Evolutionary conservation across 2,888 invertebrate genomes (phyloP), one percentile per base, ranked within the genome.

Genomic region (Lasioglossum lativentre): DNA sequence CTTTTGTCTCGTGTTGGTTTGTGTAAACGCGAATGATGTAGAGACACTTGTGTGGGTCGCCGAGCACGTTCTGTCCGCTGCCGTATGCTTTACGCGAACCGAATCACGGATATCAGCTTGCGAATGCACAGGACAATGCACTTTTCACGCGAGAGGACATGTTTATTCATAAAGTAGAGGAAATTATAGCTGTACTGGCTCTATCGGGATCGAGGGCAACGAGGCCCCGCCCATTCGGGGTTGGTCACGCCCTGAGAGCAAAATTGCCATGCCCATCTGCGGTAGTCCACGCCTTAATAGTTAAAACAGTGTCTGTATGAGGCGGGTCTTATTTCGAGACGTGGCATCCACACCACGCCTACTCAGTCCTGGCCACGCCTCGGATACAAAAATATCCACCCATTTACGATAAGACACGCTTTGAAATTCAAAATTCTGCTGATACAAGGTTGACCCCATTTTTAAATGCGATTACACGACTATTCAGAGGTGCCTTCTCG

Each of bases 1-100:
- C 34, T 38, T 71, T 47, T 74, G 80, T 89, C 59, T 75, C 76
- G 82, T 89, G 78, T 81, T 52, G 30, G 71, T 68, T 66, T 68
- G n/a, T 86, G 72, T 82, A 47, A 12, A 38, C 68, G 38, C 79
- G 52, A 68, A 38, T 56, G 52, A n/a, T 78, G 78, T 77, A 45
- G 38, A 47, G n/a, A 73, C 63, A 63, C 63, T 47, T 59, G 66
- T 73, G 30, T 27, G 63, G 63, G 63, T 63, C 63, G 63, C 63
- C 16, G 63, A 30, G 63, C 2, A 30, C 63, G 63, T 63, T 63
- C 63, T 30, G 16, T 63, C 63, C 45, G 42, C 30, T 66, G 12
- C 12, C 16, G 8, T 23, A 23, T 52, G 52, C 23, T 23, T 52
- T 4, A 3, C n/a, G 8, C n/a, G 52, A 52, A 52, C 23, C 23